phyloP scores from a whole-genome alignment of 2,797 vertebrate genomes.

The Petrocephalus sullivani region DNA sequence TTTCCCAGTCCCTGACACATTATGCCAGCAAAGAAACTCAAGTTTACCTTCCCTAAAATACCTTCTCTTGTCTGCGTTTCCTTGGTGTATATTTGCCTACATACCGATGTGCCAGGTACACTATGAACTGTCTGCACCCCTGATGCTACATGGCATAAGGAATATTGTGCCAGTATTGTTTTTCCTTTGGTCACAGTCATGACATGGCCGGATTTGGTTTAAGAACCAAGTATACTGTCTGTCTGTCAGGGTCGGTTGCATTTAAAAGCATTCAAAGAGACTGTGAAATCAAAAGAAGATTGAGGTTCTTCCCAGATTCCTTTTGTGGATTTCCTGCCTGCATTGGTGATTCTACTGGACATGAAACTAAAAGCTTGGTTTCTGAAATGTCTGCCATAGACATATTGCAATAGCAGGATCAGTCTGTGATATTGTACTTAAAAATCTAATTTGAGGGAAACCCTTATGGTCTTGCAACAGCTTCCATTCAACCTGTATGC shows the following conservation, averaged over 20 bases:
- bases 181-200: background rate
- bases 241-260: background rate
- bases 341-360: background rate
- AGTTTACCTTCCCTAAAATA: background rate
- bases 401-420: background rate
- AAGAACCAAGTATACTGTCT: background rate
- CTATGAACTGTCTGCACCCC: background rate
- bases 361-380: background rate
- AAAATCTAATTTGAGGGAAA: background rate
- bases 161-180: background rate
- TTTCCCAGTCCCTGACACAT: background rate
- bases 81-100: background rate
- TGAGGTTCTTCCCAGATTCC: background rate
- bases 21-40: background rate
- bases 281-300: background rate
- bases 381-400: background rate
- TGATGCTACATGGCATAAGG: background rate
- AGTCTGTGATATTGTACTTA: background rate
- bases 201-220: background rate
- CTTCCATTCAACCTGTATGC: background rate
- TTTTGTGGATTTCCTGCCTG: background rate
- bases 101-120: background rate
- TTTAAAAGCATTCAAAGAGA: conserved; percentile 7
- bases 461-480: background rate
- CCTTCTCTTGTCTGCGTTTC: background rate